Evolutionary conservation across 2,888 invertebrate species (phyloP).

Genomic region (Clistopyga incitator): DNA sequence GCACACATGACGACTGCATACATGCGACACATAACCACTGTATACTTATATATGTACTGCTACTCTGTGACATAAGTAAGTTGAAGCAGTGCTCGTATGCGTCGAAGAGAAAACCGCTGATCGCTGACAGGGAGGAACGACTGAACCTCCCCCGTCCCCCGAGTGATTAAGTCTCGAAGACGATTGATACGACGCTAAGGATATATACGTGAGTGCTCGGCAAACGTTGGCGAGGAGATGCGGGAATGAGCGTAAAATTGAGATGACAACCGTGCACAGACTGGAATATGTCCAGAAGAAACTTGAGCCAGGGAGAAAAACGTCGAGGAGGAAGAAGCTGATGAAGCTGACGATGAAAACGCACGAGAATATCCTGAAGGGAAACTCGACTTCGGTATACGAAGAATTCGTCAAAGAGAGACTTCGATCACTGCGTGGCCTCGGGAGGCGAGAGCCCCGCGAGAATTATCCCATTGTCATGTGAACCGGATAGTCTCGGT

Average conservation of each 20-base stretch:
- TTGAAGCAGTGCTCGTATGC: background rate
- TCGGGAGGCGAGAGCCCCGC: slow-evolving; percentile 42
- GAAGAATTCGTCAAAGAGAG: slow-evolving; percentile 26
- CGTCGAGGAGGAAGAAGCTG: slow-evolving; percentile 34
- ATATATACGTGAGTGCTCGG: slow-evolving; percentile 37
- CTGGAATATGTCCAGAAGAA: slow-evolving; percentile 57
- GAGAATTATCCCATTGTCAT: slow-evolving; percentile 60
- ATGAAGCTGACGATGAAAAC: background rate
- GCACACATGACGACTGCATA: slow-evolving; percentile 42
- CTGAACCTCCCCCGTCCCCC: slow-evolving; percentile 6
- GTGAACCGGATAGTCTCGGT: background rate
- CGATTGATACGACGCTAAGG: slow-evolving; percentile 64
- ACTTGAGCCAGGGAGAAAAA: slow-evolving; percentile 42
- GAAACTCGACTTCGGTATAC: slow-evolving; percentile 9
- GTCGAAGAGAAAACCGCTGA: slow-evolving; percentile 60
- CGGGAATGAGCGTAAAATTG: slow-evolving; percentile 65
- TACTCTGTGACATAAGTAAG: slow-evolving; percentile 8
- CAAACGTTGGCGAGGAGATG: slow-evolving; percentile 26
- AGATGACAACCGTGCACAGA: slow-evolving; percentile 63
- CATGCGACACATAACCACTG: background rate
- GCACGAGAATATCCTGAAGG: slow-evolving; percentile 8
- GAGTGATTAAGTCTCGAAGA: slow-evolving; percentile 65
- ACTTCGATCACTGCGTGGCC: slow-evolving; percentile 34
- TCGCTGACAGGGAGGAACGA: slow-evolving; percentile 59
- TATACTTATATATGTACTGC: background rate